These are phyloP conservation scores for Periphyllus acericola DNA, from an alignment of 2,888 invertebrate genomes.

Conservation along the genomic window DNA sequence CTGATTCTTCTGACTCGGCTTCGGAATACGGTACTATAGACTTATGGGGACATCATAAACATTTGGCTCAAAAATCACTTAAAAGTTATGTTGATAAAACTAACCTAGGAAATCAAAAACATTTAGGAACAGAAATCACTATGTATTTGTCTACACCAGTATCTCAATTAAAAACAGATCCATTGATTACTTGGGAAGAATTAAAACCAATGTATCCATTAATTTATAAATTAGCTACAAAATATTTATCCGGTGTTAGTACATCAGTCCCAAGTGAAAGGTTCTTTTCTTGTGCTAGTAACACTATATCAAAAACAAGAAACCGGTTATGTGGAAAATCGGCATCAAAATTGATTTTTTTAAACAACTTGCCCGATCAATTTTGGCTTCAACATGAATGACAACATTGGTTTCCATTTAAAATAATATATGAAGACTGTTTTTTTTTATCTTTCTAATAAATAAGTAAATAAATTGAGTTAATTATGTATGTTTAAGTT, in stretches of 20 bases:
- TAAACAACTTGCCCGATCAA: slow-evolving; percentile 5
- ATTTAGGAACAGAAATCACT: slow-evolving; percentile 9
- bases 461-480: not conserved
- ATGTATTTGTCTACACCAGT: slow-evolving; percentile 22
- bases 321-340: slow-evolving; percentile 7
- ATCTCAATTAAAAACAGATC: slow-evolving; percentile 16
- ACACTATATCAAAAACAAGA: slow-evolving; percentile 23
- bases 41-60: not conserved
- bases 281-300: slow-evolving; percentile 24
- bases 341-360: slow-evolving; percentile 29
- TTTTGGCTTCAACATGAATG: slow-evolving; percentile 3
- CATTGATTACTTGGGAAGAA: slow-evolving; percentile 6
- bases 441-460: not conserved
- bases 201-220: slow-evolving; percentile 14
- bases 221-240: slow-evolving; percentile 27
- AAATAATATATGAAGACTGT: not conserved
- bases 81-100: not conserved
- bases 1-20: not conserved
- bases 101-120: not conserved
- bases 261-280: too few species aligned
- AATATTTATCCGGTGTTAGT: slow-evolving; percentile 30
- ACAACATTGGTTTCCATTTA: not conserved
- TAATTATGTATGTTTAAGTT: not conserved
- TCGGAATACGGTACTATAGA: not conserved
- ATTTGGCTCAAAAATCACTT: not conserved